These are phyloP conservation scores for Paramisgurnus dabryanus DNA, from an alignment of 2,113 vertebrate genomes.

Conservation along the genomic window DNA sequence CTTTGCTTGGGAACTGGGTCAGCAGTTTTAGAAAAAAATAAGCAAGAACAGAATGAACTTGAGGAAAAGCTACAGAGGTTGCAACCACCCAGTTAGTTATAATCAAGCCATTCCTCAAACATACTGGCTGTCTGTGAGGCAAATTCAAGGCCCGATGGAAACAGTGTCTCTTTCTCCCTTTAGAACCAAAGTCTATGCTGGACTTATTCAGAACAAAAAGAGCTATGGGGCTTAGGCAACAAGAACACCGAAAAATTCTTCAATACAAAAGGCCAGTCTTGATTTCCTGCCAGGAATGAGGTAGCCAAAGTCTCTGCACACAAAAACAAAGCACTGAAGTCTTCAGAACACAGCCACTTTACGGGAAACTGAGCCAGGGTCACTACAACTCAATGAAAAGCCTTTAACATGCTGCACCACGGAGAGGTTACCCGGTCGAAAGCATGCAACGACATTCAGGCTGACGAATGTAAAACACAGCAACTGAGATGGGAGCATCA, in stretches of 20 bases:
- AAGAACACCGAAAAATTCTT: conserved; percentile 56
- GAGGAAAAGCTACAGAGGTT: conserved; percentile 1
- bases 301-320: conserved; percentile 32
- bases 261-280: conserved; percentile 56
- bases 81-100: neutral
- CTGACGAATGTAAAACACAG: conserved; percentile 14
- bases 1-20: conserved; percentile 39
- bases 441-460: neutral
- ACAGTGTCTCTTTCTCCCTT: neutral
- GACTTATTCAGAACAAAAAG: conserved; percentile 36
- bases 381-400: conserved; percentile 7
- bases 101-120: neutral
- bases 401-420: conserved; percentile 1
- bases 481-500: conserved; percentile 4
- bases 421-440: conserved; percentile 16
- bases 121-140: conserved; percentile 20
- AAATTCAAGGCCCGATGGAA: neutral
- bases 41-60: neutral
- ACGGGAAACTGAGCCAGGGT: conserved; percentile 20
- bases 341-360: conserved; percentile 34
- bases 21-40: conserved; percentile 44
- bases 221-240: conserved; percentile 26
- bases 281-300: conserved; percentile 50
- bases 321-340: conserved; percentile 46
- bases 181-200: neutral